Base-by-base conservation (phyloP, 2,888 invertebrate species). In the Ophion obscuratus region DNA sequence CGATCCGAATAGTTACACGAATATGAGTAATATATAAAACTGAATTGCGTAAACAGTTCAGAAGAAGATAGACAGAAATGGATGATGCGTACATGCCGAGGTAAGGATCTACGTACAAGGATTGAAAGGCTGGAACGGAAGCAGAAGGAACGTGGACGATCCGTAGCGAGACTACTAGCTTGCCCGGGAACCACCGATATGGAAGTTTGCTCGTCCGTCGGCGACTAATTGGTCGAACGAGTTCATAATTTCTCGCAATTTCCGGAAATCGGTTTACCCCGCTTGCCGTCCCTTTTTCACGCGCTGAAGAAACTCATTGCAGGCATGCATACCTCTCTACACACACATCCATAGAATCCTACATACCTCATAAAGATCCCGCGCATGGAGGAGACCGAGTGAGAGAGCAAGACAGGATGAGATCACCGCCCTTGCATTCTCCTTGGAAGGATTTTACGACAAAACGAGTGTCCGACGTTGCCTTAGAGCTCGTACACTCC, bases 231-330 rank as follows among this genome's bases (percentile, higher is more conserved):
- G 53, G 62, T 59, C 44, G 24, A 68, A 68, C 68, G 44, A 74
- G 62, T 83, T 79, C 57, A 83, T 83, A 74, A 79, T 79, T 83
- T 74, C 74, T 80, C 59, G 44, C 44, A 76, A 84, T 80, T 62
- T 75, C 44, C 57, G 27, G 59, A 17, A 79, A 64, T 75, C 75
- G 62, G 24, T 78, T 66, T 17, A 24, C 64, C 62, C 11, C n/a
- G 20, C 11, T 64, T 24, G 40, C 24, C 53, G 9, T 64, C 36
- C 40, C 53, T 9, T 44, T 9, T 71, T 17, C 7, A 64, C 36
- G 47, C 79, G 78, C 31, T 31, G n/a, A 36, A 71, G 57, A 20
- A 64, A 20, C 61, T 71, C 64, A 71, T 64, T 71, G 17, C 70
- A 71, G 9, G 71, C 71, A 62, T 36, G 27, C 40, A 77, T 66